These are phyloP conservation scores for Phragmatobia fuliginosa DNA, from an alignment of 2,888 invertebrate species.

Conservation along the genomic window DNA sequence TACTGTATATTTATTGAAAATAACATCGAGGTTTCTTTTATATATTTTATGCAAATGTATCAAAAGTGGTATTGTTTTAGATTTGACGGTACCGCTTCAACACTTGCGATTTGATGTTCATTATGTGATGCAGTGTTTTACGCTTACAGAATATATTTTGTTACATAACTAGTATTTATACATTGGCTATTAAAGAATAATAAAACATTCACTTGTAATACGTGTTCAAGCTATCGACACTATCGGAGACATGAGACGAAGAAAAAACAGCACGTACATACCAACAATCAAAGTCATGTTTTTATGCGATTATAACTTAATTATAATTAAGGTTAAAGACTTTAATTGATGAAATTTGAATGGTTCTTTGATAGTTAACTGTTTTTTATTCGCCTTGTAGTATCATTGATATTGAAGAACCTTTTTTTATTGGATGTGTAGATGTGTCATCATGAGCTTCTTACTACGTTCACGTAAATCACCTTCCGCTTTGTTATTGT, in stretches of 20 bases:
- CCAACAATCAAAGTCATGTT: background rate
- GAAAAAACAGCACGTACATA: background rate
- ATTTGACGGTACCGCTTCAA: background rate
- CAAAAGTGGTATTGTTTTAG: background rate
- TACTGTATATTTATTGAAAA: constrained; percentile 26
- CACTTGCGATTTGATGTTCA: background rate
- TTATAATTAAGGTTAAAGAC: background rate
- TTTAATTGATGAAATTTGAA: background rate
- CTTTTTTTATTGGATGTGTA: background rate
- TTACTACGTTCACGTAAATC: constrained; percentile 38
- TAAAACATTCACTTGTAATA: background rate
- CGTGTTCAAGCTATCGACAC: background rate
- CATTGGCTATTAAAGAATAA: constrained; percentile 2
- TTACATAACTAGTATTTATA: constrained; percentile 8
- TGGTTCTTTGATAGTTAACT: background rate
- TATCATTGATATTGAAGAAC: background rate
- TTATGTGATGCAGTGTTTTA: background rate
- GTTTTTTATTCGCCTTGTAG: background rate
- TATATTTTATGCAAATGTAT: background rate
- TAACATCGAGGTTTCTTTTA: background rate
- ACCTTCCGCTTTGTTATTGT: constrained; percentile 82
- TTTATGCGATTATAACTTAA: background rate
- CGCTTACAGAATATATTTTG: constrained; percentile 13
- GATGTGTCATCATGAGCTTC: background rate
- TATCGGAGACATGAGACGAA: background rate